Percentiles rank a stretch among this genome's conserved stretches.
These are phyloP conservation scores for Drosophila mettleri DNA, from an alignment of 2,888 invertebrate genomes.

Conservation along the genomic window DNA sequence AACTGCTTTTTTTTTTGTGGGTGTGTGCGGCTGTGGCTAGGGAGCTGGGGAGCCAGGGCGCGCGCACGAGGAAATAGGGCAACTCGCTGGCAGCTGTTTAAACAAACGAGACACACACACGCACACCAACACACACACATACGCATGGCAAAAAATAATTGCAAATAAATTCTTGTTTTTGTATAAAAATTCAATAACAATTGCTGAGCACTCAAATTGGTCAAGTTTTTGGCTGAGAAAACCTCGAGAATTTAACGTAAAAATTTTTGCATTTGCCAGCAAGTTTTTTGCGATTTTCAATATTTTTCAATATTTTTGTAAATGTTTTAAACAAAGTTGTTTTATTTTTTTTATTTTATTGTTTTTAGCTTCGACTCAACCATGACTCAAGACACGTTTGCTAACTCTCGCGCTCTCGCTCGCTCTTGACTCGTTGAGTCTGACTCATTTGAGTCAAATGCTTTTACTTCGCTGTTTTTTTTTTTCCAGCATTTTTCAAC, in stretches of 20 bases:
- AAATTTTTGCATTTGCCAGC: constrained; percentile 36
- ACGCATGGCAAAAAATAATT: constrained; percentile 17
- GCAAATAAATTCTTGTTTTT: constrained; percentile 12
- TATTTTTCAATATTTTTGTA: constrained; percentile 52
- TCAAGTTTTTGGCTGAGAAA: constrained; percentile 17
- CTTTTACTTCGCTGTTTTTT: neutral
- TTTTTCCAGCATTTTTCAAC: constrained; percentile 22
- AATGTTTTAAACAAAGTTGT: constrained; percentile 7
- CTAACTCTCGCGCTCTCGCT: neutral
- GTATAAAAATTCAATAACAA: constrained; percentile 75
- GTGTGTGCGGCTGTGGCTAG: neutral
- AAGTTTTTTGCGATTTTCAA: constrained; percentile 25
- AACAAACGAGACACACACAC: constrained; percentile 51
- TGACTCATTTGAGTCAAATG: constrained; percentile 18
- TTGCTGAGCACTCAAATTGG: constrained; percentile 47
- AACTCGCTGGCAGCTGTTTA: constrained; percentile 71
- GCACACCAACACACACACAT: constrained; percentile 16
- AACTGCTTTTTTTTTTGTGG: neutral
- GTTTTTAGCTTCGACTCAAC: neutral
- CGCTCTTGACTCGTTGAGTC: neutral
- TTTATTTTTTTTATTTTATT: neutral
- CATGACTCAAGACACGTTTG: constrained; percentile 31
- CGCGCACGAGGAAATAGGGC: neutral
- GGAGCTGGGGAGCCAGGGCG: neutral
- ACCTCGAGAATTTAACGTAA: constrained; percentile 54